Evolutionary conservation across 2,888 invertebrate genomes (phyloP).

Genomic region (Erebia epiphron): DNA sequence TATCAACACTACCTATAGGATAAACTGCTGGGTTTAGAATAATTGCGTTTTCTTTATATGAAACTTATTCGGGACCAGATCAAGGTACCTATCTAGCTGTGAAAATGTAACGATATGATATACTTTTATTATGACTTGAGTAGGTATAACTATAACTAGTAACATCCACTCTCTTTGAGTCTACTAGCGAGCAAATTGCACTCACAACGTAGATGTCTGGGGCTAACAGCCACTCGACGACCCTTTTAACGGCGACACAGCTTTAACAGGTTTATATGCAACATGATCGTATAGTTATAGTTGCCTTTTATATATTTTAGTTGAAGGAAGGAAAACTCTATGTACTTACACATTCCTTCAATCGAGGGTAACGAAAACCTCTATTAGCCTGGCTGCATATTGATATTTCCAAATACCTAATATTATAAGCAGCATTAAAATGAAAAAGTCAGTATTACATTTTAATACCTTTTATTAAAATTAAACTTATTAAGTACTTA

Average conservation of each 20-base stretch:
- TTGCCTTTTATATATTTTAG: no score
- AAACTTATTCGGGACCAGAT: no score
- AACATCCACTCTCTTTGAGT: constrained; percentile 33
- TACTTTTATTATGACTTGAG: constrained; percentile 26
- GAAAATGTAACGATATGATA: constrained; percentile 5
- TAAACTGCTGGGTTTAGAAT: no score
- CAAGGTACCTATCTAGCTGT: background rate
- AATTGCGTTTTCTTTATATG: no score
- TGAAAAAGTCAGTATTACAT: constrained; percentile 22
- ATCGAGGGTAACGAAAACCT: no score
- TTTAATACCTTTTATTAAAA: constrained; percentile 48
- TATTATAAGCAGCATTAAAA: background rate
- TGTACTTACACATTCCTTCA: no score
- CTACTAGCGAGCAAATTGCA: constrained; percentile 36
- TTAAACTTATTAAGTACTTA: constrained; percentile 50
- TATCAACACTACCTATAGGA: no score
- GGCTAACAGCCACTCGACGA: constrained; percentile 35
- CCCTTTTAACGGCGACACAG: constrained; percentile 30
- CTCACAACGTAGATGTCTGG: constrained; percentile 31
- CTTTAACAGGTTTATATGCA: constrained; percentile 1
- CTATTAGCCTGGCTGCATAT: no score
- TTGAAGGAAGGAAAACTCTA: no score
- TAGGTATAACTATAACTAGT: constrained; percentile 13
- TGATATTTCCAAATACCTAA: background rate
- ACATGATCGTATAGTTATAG: no score